Base-by-base conservation (phyloP, 1,140 invertebrate genomes). In the Halesus radiatus region DNA sequence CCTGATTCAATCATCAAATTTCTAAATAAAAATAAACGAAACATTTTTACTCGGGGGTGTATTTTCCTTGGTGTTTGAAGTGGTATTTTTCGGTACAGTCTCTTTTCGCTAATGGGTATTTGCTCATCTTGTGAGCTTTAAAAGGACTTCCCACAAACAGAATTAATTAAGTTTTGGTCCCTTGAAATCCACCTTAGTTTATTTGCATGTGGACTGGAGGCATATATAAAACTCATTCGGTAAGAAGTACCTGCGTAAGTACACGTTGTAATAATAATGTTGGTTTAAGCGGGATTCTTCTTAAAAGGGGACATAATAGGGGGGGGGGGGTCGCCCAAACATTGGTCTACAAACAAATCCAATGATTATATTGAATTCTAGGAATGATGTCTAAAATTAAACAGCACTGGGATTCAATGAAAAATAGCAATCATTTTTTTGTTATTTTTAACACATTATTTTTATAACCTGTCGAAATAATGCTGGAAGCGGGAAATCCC, bases 131-230 rank as follows among this genome's bases (percentile, higher is more conserved):
- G 62, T 73, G 32, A 74, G 79, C 64, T 50, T 79, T 80, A 80
- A 78, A 82, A 78, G 78, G 81, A 82, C 78, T 66, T 80, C 78
- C 64, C 56, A 74, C 78, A 82, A 82, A 82, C 78, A 78, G 81
- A 82, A 82, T 82, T 82, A 82, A 82, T 82, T 80, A 82, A 82
- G 81, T 80, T 68, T 75, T 37, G 81, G 56, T 53, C 72, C 78
- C 37, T 68, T 78, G 77, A 77, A 79, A 79, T 73, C 77, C 81
- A 60, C 77, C 76, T 73, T 82, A 80, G 80, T 82, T 82, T 82
- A 80, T 82, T 82, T 82, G 81, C 81, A 77, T 80, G 64, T 56
- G 78, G 45, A 18, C 64, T 26, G 13, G 50, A 16, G 50, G 62
- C 29, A 18, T 78, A 54, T 45, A 54, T 54, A 78, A 81, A 62